Conservation (phyloP, 2,113 vertebrate species). For the Sebastes schlegelii region DNA sequence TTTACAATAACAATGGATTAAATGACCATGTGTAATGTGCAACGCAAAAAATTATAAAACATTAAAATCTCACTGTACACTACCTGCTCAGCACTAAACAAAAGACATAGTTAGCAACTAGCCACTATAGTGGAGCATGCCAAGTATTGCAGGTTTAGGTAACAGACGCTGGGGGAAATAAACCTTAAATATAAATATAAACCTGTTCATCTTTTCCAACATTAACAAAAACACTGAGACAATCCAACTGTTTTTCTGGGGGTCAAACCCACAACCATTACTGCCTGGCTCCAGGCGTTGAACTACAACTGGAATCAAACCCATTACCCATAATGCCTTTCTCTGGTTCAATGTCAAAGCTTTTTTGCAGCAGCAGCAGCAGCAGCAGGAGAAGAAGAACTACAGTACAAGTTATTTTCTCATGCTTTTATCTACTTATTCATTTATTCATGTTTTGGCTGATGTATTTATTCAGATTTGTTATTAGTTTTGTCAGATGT, state of each 20-base stretch:
- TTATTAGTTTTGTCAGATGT: conserved; percentile 13
- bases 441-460: conserved; percentile 12
- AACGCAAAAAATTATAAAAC: background rate
- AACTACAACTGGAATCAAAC: background rate
- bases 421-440: background rate
- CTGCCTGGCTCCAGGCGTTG: background rate
- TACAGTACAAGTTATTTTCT: background rate
- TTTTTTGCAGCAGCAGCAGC: too few relatives aligned
- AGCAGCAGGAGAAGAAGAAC: background rate
- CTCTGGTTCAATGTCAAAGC: background rate
- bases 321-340: background rate
- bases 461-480: background rate
- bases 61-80: too few relatives aligned
- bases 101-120: background rate
- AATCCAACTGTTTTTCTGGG: background rate
- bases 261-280: background rate
- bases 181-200: background rate
- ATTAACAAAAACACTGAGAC: background rate
- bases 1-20: background rate
- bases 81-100: background rate
- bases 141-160: too few relatives aligned
- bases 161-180: background rate
- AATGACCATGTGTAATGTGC: background rate
- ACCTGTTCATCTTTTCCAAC: background rate
- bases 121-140: background rate